These are phyloP conservation scores for Cairina moschata DNA, from an alignment of 2,113 vertebrate species.

Conservation along the genomic window DNA sequence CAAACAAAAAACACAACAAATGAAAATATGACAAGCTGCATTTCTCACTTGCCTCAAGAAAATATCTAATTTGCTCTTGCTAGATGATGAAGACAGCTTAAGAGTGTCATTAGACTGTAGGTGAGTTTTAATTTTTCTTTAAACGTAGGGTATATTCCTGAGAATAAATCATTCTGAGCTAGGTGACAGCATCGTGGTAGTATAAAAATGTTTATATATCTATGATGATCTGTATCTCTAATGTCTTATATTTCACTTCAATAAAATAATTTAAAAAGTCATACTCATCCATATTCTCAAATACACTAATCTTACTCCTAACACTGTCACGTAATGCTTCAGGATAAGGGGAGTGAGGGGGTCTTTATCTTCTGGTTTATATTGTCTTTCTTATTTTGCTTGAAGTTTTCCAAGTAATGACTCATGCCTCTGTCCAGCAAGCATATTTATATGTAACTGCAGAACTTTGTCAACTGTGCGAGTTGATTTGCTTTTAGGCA, in stretches of 20 bases:
- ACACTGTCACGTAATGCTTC: background rate
- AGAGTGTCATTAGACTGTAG: background rate
- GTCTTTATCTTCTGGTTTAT: background rate
- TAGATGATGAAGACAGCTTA: background rate
- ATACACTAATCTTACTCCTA: background rate
- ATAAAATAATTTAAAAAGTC: background rate
- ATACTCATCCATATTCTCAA: background rate
- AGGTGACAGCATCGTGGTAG: background rate
- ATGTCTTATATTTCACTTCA: background rate
- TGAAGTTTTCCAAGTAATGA: background rate
- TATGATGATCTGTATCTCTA: background rate
- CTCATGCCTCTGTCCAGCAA: background rate
- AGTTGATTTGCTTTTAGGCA: background rate
- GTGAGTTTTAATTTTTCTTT: background rate
- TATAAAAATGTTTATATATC: background rate
- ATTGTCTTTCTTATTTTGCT: background rate
- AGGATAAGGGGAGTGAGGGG: background rate
- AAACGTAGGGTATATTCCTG: background rate
- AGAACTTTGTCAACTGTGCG: background rate
- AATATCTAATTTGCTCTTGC: background rate
- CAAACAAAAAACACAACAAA: background rate
- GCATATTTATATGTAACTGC: background rate
- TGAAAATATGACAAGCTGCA: background rate
- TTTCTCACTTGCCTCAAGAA: background rate
- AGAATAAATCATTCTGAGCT: background rate